Conservation (phyloP, 2,888 invertebrate species). For the Pammene aurita region DNA sequence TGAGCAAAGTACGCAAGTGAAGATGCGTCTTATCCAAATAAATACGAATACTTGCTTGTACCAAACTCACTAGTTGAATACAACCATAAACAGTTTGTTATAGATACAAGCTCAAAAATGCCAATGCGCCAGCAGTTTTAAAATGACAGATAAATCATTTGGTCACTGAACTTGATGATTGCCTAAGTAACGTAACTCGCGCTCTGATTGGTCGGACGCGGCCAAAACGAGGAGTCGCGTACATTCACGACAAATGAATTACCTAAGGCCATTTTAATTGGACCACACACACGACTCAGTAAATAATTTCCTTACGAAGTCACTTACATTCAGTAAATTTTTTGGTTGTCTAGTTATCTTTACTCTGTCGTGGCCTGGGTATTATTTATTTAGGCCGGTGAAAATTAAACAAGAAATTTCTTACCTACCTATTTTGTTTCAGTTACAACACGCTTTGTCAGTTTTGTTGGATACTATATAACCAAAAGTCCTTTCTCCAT, state of each 20-base stretch:
- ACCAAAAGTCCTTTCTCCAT: no score
- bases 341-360: not conserved
- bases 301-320: constrained; percentile 27
- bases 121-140: not conserved
- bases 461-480: no score
- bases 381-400: not conserved
- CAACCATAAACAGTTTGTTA: not conserved
- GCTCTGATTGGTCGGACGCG: constrained; percentile 1
- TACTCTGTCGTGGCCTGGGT: constrained; percentile 8
- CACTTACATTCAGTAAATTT: constrained; percentile 6
- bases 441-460: no score
- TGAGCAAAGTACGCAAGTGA: no score
- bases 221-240: constrained; percentile 11
- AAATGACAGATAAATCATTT: constrained; percentile 5
- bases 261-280: constrained; percentile 67
- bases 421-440: constrained; percentile 1
- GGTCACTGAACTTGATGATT: not conserved
- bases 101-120: not conserved
- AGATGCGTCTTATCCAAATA: no score
- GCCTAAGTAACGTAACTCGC: not conserved
- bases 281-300: constrained; percentile 70
- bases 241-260: constrained; percentile 59
- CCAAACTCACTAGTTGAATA: no score
- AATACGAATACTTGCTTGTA: no score
- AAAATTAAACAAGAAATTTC: no score